Base-by-base conservation (phyloP, 2,113 vertebrate genomes). In the Megalops atlanticus region DNA sequence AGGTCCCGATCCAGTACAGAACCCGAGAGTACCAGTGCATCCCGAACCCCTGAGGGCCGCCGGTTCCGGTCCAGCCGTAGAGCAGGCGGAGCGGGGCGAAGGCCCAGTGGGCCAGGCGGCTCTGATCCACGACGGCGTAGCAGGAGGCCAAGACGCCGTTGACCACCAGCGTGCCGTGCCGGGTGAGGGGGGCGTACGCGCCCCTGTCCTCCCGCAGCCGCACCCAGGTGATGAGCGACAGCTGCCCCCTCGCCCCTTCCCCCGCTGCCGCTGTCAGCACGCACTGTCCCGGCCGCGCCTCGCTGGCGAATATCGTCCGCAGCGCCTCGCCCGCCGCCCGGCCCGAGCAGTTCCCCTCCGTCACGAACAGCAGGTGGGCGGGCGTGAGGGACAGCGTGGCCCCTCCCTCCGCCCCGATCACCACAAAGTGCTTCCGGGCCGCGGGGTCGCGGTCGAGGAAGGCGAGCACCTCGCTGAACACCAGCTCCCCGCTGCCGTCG, bases 1-100 rank as follows among this genome's bases (percentile, higher is more conserved):
- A 87, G 81, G 83, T 90, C 82, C 97, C 98, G 47, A 98, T 87
- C 87, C 80, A 93, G 90, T 97, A 95, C 24, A 99, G 95, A 85
- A 97, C 90, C 88, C 90, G 85, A 3, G 97, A 94, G 90, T 98
- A 99, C 98, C 98, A 99, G 92, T 98, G 98, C 79, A 98, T 82
- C 0, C 98, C 97, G 0, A 95, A 90, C 2, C 58, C 93, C 52
- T 92, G 94, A 1, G 68, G 86, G 85, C 91, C 85, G 35, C 92
- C 89, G 14, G 90, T 89, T 73, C 95, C 93, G 1, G 88, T 82
- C 83, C 97, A 89, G 82, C 91, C 91, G 88, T 96, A 93, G 86
- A 97, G 92, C 72, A 97, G 92, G 82, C 98, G 92, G 64, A 99
- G 89, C 0, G 98, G 98, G 91, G 95, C 95, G 76, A 98, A 95